These are phyloP conservation scores for Lutraria rhynchaena DNA, from an alignment of 1,140 invertebrate genomes.

Conservation along the genomic window DNA sequence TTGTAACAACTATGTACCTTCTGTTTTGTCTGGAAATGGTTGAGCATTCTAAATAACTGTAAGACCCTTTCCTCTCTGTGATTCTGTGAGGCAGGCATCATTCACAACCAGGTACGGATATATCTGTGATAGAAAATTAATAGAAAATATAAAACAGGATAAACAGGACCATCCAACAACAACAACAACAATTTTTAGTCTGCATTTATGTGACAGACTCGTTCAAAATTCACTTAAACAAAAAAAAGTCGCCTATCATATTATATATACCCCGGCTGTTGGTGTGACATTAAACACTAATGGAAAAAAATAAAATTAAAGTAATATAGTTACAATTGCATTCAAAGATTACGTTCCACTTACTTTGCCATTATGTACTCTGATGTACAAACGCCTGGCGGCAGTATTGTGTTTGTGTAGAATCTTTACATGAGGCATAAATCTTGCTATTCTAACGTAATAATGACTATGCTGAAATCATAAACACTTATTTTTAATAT, in stretches of 20 bases:
- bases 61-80: conserved; percentile 95
- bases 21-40: conserved; percentile 96
- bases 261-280: too few relatives aligned
- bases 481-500: too few relatives aligned
- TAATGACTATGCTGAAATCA: conserved; percentile 91
- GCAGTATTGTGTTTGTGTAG: conserved; percentile 98
- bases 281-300: too few relatives aligned
- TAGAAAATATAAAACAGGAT: too few relatives aligned
- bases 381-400: conserved; percentile 94
- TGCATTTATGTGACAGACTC: too few relatives aligned
- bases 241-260: too few relatives aligned
- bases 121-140: conserved; percentile 87
- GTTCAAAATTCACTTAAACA: too few relatives aligned
- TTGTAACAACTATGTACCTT: conserved; percentile 86
- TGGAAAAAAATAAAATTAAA: too few relatives aligned
- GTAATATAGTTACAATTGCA: too few relatives aligned
- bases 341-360: too few relatives aligned
- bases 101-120: conserved; percentile 98
- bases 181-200: too few relatives aligned
- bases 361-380: conserved; percentile 95
- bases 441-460: conserved; percentile 95
- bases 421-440: conserved; percentile 98
- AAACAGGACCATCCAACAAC: too few relatives aligned
- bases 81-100: conserved; percentile 96
- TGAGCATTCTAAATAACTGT: conserved; percentile 96